Evolutionary conservation across 2,797 vertebrate species (phyloP).

Genomic region (Enoplosus armatus): DNA sequence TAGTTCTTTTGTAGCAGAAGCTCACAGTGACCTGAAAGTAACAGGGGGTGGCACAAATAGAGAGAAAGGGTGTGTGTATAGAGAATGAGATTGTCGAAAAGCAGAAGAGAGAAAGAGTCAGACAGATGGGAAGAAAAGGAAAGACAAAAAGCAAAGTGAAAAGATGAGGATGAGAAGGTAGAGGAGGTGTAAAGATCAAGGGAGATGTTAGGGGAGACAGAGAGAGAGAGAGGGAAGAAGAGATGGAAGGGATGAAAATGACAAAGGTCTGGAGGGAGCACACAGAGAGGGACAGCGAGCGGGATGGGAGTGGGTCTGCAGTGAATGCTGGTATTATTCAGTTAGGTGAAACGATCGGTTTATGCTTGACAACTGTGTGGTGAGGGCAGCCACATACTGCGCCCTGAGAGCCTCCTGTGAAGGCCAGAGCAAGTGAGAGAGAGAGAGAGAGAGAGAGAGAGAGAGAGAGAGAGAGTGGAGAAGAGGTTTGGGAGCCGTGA

Average conservation of each 20-base stretch:
- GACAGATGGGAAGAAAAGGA: background rate
- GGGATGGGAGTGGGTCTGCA: constrained; percentile 43
- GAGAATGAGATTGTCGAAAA: constrained; percentile 23
- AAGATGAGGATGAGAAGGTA: constrained; percentile 2
- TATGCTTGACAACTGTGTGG: constrained; percentile 59
- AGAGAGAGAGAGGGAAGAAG: background rate
- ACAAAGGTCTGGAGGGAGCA: constrained; percentile 30
- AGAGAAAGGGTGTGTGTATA: constrained; percentile 15
- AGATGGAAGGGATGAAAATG: constrained; percentile 30
- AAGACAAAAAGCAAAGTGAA: background rate
- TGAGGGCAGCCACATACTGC: constrained; percentile 73
- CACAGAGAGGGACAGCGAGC: constrained; percentile 27
- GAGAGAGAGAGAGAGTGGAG: constrained; percentile 13
- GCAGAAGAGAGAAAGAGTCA: background rate
- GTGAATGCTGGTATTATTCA: constrained; percentile 66
- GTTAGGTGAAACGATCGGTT: constrained; percentile 74
- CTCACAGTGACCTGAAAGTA: constrained; percentile 68
- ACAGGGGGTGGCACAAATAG: constrained; percentile 50
- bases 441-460: background rate
- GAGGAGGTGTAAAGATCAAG: constrained; percentile 21
- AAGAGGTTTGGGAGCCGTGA: constrained; percentile 47
- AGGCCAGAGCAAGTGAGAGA: constrained; percentile 54
- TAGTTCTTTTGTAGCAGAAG: constrained; percentile 49
- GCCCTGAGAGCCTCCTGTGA: constrained; percentile 74
- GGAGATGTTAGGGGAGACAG: constrained; percentile 6